These are phyloP conservation scores for Cheilosia urbana DNA, from an alignment of 2,888 invertebrate genomes.

Conservation along the genomic window DNA sequence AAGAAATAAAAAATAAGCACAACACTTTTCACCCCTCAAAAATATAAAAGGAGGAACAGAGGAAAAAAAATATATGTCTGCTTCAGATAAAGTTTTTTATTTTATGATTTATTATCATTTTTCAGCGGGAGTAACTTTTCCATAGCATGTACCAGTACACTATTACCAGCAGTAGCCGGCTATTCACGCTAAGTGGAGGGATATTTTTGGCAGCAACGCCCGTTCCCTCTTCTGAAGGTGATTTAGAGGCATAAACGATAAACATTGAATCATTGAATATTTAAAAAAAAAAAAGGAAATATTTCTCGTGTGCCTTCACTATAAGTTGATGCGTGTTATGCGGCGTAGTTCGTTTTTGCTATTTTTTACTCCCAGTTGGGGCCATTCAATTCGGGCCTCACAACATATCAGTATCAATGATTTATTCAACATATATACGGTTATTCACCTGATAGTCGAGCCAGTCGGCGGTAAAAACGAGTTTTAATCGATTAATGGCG, in stretches of 20 bases:
- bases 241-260: constrained; percentile 67
- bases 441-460: constrained; percentile 61
- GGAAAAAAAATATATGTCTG: constrained; percentile 66
- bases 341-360: constrained; percentile 17
- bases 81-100: constrained; percentile 73
- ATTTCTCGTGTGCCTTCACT: neutral
- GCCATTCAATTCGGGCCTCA: constrained; percentile 47
- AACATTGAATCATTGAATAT: constrained; percentile 70
- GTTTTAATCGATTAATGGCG: constrained; percentile 71
- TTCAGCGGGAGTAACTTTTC: constrained; percentile 66
- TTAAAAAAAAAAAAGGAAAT: neutral
- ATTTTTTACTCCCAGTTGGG: constrained; percentile 16
- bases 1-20: constrained; percentile 18
- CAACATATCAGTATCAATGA: constrained; percentile 46
- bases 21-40: constrained; percentile 45
- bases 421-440: constrained; percentile 39
- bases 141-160: constrained; percentile 58
- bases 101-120: constrained; percentile 75
- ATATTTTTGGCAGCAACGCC: constrained; percentile 32
- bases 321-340: constrained; percentile 55
- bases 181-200: constrained; percentile 45
- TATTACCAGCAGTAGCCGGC: constrained; percentile 29
- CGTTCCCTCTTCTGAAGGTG: constrained; percentile 36
- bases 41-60: constrained; percentile 26
- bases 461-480: constrained; percentile 15